A percentile compares a stretch with the other conserved stretches of the same genome.
These are phyloP conservation scores for Hetaerina titia DNA, from an alignment of 2,888 invertebrate species.

Conservation along the genomic window DNA sequence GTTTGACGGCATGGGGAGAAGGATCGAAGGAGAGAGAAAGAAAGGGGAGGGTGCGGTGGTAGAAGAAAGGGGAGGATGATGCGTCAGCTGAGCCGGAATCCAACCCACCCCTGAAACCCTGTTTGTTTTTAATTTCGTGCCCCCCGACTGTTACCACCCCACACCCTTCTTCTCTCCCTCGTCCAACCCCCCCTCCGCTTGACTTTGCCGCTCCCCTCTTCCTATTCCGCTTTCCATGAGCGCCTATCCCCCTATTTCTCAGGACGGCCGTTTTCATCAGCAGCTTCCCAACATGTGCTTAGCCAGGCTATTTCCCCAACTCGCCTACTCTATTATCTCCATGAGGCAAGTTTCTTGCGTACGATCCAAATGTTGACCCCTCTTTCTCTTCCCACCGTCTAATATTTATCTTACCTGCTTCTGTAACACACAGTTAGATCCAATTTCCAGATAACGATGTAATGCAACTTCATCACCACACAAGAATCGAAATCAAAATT, in stretches of 20 bases:
- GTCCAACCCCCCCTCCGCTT: not conserved
- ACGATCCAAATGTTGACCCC: not conserved
- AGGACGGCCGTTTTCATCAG: not conserved
- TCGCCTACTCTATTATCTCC: not conserved
- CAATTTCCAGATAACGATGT: too few species aligned
- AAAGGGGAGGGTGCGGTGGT: not conserved
- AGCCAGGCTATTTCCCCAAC: not conserved
- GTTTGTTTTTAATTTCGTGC: conserved; percentile 66
- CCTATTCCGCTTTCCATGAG: not conserved
- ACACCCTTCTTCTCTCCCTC: conserved; percentile 35
- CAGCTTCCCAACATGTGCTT: conserved; percentile 21
- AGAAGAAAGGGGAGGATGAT: conserved; percentile 22
- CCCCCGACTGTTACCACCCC: conserved; percentile 58
- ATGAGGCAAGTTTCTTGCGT: not conserved
- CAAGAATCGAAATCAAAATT: too few species aligned
- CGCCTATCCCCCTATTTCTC: not conserved
- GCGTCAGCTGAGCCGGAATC: conserved; percentile 59
- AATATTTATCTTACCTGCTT: too few species aligned
- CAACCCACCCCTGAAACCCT: conserved; percentile 50
- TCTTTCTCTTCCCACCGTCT: not conserved
- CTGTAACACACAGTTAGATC: too few species aligned
- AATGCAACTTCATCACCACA: too few species aligned
- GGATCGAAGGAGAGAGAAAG: not conserved
- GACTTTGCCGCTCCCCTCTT: not conserved
- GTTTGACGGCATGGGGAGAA: not conserved